A percentile compares a stretch with the other conserved stretches of the same genome.
phyloP scores from a whole-genome alignment of 2,888 invertebrate species.

The Helicoverpa assulta region DNA sequence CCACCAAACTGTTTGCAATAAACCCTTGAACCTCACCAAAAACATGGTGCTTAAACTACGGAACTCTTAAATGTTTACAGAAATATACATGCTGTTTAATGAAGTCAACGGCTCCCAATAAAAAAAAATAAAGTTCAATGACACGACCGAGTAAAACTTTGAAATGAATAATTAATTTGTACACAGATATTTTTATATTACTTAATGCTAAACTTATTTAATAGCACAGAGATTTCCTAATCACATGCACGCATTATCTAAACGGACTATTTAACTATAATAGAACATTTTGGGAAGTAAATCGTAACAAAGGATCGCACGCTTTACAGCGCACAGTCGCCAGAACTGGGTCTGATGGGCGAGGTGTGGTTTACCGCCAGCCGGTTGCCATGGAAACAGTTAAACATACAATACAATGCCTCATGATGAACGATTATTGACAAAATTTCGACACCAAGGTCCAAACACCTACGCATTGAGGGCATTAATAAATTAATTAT shows the following conservation, averaged over 20 bases:
- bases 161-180: slow-evolving; percentile 11
- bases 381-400: slow-evolving; percentile 78
- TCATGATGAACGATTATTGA: slow-evolving; percentile 80
- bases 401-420: slow-evolving; percentile 80
- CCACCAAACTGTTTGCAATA: slow-evolving; percentile 71
- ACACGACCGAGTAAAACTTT: slow-evolving; percentile 47
- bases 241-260: slow-evolving; percentile 35
- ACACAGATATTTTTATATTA: not conserved
- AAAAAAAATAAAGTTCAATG: slow-evolving; percentile 53
- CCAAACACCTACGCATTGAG: slow-evolving; percentile 41
- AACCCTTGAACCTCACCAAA: slow-evolving; percentile 48
- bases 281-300: slow-evolving; percentile 51
- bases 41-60: slow-evolving; percentile 56
- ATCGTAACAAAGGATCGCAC: slow-evolving; percentile 61
- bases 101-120: slow-evolving; percentile 14
- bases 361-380: slow-evolving; percentile 84
- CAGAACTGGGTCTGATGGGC: slow-evolving; percentile 75
- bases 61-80: slow-evolving; percentile 19
- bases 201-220: slow-evolving; percentile 17
- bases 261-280: slow-evolving; percentile 35
- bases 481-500: slow-evolving; percentile 13
- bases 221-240: slow-evolving; percentile 32
- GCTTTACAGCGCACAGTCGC: slow-evolving; percentile 67
- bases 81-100: slow-evolving; percentile 28
- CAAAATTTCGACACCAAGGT: slow-evolving; percentile 76